Evolutionary conservation across 2,113 vertebrate species (phyloP).

Genomic region (Anguilla japonica): DNA sequence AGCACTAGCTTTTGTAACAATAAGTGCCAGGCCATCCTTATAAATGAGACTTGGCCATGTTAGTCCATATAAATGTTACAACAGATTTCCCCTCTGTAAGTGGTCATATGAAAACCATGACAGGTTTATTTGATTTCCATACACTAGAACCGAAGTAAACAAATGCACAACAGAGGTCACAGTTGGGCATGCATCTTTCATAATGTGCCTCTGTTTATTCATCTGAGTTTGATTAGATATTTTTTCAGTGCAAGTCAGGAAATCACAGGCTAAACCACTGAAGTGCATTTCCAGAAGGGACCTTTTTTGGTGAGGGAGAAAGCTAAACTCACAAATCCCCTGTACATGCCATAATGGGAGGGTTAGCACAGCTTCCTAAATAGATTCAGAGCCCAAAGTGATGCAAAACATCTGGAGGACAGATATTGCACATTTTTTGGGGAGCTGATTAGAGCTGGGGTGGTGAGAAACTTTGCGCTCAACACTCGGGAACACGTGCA

Average conservation of each 20-base stretch:
- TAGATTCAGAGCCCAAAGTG: neutral
- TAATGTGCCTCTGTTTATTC: neutral
- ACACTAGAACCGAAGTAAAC: neutral
- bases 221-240: neutral
- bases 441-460: neutral
- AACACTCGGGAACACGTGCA: neutral
- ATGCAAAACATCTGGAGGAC: conserved; percentile 19
- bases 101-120: neutral
- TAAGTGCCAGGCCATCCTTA: neutral
- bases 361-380: conserved; percentile 10
- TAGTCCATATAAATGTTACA: neutral
- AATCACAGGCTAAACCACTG: neutral
- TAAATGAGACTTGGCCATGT: neutral
- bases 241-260: neutral
- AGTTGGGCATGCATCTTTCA: neutral
- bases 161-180: neutral
- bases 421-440: conserved; percentile 1
- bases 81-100: neutral
- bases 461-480: neutral
- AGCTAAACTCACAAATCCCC: neutral
- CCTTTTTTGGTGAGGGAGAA: neutral
- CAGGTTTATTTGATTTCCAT: neutral
- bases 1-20: conserved; percentile 11
- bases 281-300: neutral
- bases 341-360: neutral